These are phyloP conservation scores for Zaprionus gabonicus DNA, from an alignment of 1,140 invertebrate genomes.

Conservation along the genomic window DNA sequence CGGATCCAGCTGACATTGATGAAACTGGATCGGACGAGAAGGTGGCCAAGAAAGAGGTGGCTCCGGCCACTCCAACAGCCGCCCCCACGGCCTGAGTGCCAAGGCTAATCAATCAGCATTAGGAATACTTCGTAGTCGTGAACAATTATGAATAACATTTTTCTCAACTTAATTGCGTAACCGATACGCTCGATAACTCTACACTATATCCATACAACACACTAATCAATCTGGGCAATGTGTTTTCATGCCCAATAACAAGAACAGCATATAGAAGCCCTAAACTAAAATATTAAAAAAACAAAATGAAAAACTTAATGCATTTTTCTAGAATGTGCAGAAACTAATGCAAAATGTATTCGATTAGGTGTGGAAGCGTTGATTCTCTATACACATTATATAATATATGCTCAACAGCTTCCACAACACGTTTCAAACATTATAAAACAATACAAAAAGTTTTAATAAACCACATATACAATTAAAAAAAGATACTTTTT, in stretches of 20 bases:
- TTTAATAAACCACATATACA: conserved; percentile 71
- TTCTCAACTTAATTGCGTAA: conserved; percentile 60
- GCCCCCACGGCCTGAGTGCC: conserved; percentile 45
- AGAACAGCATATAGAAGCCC: conserved; percentile 39
- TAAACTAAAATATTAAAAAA: conserved; percentile 57
- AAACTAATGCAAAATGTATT: conserved; percentile 58
- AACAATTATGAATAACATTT: conserved; percentile 62
- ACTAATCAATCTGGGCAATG: conserved; percentile 47
- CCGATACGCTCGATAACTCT: conserved; percentile 49
- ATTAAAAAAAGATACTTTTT: conserved; percentile 5
- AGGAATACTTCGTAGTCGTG: conserved; percentile 54
- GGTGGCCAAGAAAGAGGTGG: conserved; percentile 67
- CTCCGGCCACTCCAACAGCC: conserved; percentile 2
- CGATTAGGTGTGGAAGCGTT: conserved; percentile 51
- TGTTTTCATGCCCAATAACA: conserved; percentile 52
- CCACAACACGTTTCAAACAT: conserved; percentile 58
- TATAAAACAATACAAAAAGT: conserved; percentile 49
- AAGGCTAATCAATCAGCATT: conserved; percentile 28
- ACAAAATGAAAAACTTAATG: conserved; percentile 40
- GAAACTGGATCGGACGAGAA: conserved; percentile 77
- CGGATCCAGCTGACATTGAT: conserved; percentile 71
- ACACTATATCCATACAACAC: conserved; percentile 57
- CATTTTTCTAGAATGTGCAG: conserved; percentile 61
- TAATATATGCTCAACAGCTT: conserved; percentile 26
- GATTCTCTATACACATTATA: conserved; percentile 39